Percentiles rank a stretch among this genome's conserved stretches.
phyloP scores from a whole-genome alignment of 2,797 vertebrate species.

The Paguma larvata region DNA sequence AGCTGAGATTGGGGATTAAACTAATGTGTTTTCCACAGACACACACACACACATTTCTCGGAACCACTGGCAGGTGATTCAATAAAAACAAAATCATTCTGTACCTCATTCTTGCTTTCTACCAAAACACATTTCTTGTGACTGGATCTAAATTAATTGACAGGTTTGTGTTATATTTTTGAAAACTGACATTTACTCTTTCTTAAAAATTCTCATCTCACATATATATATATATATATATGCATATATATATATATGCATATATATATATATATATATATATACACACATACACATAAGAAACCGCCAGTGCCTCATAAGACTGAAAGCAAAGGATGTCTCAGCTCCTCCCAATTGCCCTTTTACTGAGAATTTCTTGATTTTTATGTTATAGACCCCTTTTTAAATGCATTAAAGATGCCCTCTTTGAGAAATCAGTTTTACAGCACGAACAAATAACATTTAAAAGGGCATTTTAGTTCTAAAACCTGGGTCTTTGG shows the following conservation, averaged over 20 bases:
- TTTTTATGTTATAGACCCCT: not conserved
- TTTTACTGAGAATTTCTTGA: constrained; percentile 7
- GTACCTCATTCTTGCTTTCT: constrained; percentile 52
- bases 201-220: constrained; percentile 49
- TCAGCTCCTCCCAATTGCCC: not conserved
- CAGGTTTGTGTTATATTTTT: constrained; percentile 61
- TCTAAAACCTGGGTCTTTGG: constrained; percentile 21
- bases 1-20: not conserved
- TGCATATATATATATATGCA: not conserved
- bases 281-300: not conserved
- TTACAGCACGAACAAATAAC: constrained; percentile 16
- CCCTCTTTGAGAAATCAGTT: constrained; percentile 47
- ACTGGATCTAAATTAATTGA: constrained; percentile 33
- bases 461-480: constrained; percentile 40
- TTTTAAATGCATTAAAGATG: constrained; percentile 17
- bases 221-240: not conserved
- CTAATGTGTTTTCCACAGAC: not conserved
- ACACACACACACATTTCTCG: constrained; percentile 11
- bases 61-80: constrained; percentile 11
- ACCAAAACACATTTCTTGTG: constrained; percentile 50
- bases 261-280: not conserved
- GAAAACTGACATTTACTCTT: constrained; percentile 59
- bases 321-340: constrained; percentile 29
- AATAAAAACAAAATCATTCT: constrained; percentile 47
- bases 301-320: not conserved